A percentile compares a stretch with the other conserved stretches of the same genome.
phyloP scores from a whole-genome alignment of 2,888 invertebrate species.

The Branchinecta sandiegonensis region DNA sequence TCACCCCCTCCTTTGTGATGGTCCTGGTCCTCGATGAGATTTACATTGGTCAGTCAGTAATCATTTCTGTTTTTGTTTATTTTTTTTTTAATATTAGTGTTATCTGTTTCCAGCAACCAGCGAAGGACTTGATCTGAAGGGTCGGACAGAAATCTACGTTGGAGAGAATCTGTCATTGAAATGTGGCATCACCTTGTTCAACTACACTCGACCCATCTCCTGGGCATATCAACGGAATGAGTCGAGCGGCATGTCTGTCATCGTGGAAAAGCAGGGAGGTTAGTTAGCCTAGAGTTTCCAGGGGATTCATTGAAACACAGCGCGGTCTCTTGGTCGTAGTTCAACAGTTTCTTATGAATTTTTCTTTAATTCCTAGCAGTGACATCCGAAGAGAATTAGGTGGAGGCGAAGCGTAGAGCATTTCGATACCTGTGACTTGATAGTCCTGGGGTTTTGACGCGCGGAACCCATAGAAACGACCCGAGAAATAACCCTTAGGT shows the following conservation, averaged over 20 bases:
- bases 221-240: background rate
- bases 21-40: no score
- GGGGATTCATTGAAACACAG: no score
- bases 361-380: no score
- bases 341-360: no score
- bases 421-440: no score
- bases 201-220: background rate
- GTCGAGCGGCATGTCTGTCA: background rate
- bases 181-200: background rate
- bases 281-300: background rate
- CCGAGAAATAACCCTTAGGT: no score
- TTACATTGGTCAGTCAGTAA: background rate
- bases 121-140: background rate
- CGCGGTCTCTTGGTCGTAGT: no score
- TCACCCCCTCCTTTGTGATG: no score
- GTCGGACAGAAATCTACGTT: background rate
- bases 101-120: background rate
- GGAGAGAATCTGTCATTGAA: background rate
- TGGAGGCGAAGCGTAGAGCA: no score
- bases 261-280: background rate
- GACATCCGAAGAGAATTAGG: no score
- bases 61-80: conserved; percentile 17
- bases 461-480: no score
- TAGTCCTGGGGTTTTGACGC: no score
- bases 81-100: background rate